Evolutionary conservation across 2,113 vertebrate species (phyloP).

Genomic region (Callorhinus ursinus): DNA sequence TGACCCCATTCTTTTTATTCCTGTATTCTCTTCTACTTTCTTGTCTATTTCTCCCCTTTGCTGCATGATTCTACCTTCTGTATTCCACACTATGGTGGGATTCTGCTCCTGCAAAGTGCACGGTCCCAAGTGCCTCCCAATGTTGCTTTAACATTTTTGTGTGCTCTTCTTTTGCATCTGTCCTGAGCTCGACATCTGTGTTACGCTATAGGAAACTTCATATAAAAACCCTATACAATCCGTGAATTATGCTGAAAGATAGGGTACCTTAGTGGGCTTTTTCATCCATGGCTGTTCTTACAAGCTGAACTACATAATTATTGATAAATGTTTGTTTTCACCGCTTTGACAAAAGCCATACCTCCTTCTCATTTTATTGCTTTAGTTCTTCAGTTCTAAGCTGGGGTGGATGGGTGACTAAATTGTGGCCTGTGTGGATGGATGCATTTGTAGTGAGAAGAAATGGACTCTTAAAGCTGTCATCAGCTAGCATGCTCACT

Average conservation of each 20-base stretch:
- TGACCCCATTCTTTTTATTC: not conserved
- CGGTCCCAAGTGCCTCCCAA: accelerated
- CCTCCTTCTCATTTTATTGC: not conserved
- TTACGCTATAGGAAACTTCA: not conserved
- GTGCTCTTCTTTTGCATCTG: not conserved
- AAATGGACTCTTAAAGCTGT: not conserved
- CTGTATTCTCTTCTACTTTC: not conserved
- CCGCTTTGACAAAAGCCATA: not conserved
- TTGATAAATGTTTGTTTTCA: not conserved
- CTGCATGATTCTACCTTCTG: not conserved
- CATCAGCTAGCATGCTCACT: not conserved
- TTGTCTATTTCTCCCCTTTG: not conserved
- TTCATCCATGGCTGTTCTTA: not conserved
- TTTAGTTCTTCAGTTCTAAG: not conserved
- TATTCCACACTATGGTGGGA: not conserved
- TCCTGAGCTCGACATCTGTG: not conserved
- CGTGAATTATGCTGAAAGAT: not conserved
- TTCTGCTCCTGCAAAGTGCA: not conserved
- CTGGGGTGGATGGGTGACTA: not conserved
- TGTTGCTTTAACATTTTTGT: not conserved
- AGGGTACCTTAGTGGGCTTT: not conserved
- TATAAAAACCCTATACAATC: not conserved
- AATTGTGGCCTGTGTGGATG: not conserved
- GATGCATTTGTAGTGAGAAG: not conserved
- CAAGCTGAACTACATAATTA: not conserved